phyloP scores from a whole-genome alignment of 2,113 vertebrate genomes.

The Alaudala cheleensis region DNA sequence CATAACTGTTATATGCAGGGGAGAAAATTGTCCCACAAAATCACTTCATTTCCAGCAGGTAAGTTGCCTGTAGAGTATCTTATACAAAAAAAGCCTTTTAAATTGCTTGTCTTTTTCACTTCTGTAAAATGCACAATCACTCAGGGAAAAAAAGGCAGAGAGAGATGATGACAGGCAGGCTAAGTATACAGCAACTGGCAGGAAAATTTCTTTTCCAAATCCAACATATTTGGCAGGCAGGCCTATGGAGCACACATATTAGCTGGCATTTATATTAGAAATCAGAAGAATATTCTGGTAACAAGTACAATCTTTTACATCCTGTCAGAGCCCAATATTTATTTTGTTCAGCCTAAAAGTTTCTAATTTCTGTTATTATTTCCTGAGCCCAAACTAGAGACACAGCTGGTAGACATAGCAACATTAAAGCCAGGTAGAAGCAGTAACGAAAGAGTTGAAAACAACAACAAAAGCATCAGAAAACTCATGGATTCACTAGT shows the following conservation, averaged over 20 bases:
- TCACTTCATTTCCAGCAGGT: not conserved
- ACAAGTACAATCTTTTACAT: not conserved
- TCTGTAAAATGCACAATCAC: conserved; percentile 6
- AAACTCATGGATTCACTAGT: not conserved
- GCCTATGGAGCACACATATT: not conserved
- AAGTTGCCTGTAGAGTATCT: not conserved
- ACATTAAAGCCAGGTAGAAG: not conserved
- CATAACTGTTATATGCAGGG: not conserved
- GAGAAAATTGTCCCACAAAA: not conserved
- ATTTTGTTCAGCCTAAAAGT: not conserved
- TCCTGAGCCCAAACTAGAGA: not conserved
- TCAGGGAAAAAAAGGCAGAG: not conserved
- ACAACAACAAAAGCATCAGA: not conserved
- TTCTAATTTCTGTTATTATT: not conserved
- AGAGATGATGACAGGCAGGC: not conserved
- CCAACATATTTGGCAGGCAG: not conserved
- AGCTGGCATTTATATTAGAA: not conserved
- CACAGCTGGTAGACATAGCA: not conserved
- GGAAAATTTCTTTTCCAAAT: not conserved
- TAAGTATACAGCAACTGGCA: not conserved
- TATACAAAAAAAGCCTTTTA: not conserved
- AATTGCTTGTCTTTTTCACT: conserved; percentile 3
- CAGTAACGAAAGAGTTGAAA: not conserved
- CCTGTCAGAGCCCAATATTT: not conserved
- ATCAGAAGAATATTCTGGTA: not conserved